phyloP scores from a whole-genome alignment of 1,140 invertebrate genomes.

The Ditylenchus dipsaci region DNA sequence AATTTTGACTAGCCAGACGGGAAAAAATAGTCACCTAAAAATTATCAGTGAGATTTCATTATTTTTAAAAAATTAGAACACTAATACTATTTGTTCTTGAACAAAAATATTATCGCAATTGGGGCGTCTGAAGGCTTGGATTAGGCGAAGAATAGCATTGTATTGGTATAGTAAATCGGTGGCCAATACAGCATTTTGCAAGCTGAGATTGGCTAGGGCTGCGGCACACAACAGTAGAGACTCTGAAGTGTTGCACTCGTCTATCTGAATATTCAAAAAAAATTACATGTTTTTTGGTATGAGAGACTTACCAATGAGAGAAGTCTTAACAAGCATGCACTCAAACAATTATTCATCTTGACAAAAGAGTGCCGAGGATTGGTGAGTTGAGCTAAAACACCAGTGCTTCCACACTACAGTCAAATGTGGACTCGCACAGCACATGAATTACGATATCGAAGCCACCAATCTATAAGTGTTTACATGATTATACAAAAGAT shows the following conservation, averaged over 20 bases:
- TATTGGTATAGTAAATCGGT: conserved; percentile 19
- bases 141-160: conserved; percentile 21
- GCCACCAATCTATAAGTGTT: conserved; percentile 19
- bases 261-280: background rate
- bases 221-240: conserved; percentile 21
- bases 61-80: background rate
- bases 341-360: background rate
- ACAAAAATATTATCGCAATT: conserved; percentile 16
- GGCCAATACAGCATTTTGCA: conserved; percentile 14
- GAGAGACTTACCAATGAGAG: background rate
- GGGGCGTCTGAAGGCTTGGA: conserved; percentile 1
- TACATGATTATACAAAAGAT: background rate
- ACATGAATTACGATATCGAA: conserved; percentile 25
- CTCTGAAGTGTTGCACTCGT: conserved; percentile 6
- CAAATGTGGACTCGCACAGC: conserved; percentile 10
- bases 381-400: conserved; percentile 15
- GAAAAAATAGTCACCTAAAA: conserved; percentile 25
- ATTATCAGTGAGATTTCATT: conserved; percentile 6
- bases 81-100: conserved; percentile 17
- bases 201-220: conserved; percentile 25
- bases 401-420: conserved; percentile 22
- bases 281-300: background rate
- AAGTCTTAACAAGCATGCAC: background rate
- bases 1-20: conserved; percentile 25
- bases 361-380: conserved; percentile 18